Base-by-base conservation (phyloP, 2,113 vertebrate species). In the Strix aluco region DNA sequence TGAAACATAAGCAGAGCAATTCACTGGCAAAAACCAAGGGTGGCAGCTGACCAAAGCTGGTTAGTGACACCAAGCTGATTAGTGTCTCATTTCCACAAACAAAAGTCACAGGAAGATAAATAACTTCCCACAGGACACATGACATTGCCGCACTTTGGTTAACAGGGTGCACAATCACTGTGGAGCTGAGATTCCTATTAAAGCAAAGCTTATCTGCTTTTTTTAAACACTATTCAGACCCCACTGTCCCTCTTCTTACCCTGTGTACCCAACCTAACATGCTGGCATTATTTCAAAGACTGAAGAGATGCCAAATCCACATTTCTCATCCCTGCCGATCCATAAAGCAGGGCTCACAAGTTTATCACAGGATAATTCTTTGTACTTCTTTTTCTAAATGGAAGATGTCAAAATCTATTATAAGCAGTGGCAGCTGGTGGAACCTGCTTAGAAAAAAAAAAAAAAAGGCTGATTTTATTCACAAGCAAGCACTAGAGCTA, bases 321-420 rank as follows among this genome's bases (percentile, higher is more conserved):
- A 96, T 97, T 95, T 96, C 94, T 95, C 92, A 95, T 90, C 84
- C 89, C 62, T 88, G 91, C 5, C 16, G 20, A 96, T 90, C 96
- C 96, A 96, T 92, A 85, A 97, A 96, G 89, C 62, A 77, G 55
- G 62, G 55, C 87, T 96, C 91, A 92, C 67, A 26, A 80, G 96
- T 92, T 96, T 91, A 87, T 95, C 90, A 96, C 87, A 86, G 20
- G 49, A 90, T 90, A 95, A 97, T 85, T 96, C 95, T 90, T 91
- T 94, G 89, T 95, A 80, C 81, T 94, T 89, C 89, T 96, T 91
- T 94, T 86, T 77, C 87, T 88, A 94, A 97, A 97, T 77, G 59
- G 70, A 94, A 92, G 70, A 86, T 94, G 95, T 95, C 95, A 96
- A 89, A 94, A 77, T 75, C 84, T 88, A 90, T 97, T 96, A 97